Evolutionary conservation across 2,797 vertebrate genomes (phyloP).

Genomic region (Acridotheres tristis): DNA sequence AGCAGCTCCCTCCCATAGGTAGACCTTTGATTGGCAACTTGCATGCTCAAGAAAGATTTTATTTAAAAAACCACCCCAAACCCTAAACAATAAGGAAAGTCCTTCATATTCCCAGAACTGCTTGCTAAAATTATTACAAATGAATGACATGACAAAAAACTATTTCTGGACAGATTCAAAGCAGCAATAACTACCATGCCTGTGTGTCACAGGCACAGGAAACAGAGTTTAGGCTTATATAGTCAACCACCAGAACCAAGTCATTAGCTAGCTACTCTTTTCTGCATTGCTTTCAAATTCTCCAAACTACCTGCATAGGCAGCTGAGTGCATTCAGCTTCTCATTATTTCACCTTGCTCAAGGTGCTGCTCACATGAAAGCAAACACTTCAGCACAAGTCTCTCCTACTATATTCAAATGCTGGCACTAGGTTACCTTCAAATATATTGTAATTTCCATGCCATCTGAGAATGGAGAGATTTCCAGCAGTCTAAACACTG

Average conservation of each 20-base stretch:
- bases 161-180: not conserved
- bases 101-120: not conserved
- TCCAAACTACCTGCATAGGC: not conserved
- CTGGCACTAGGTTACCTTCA: not conserved
- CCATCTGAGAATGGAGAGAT: not conserved
- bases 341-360: not conserved
- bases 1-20: not conserved
- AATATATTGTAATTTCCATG: not conserved
- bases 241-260: not conserved
- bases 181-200: not conserved
- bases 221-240: accelerated
- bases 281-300: not conserved
- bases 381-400: not conserved
- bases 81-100: not conserved
- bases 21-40: not conserved
- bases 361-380: not conserved
- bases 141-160: not conserved
- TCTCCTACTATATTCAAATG: not conserved
- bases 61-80: accelerated
- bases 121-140: not conserved
- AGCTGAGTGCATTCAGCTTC: not conserved
- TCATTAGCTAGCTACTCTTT: not conserved
- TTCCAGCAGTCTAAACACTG: not conserved
- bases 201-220: not conserved
- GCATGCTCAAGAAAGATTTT: not conserved